Evolutionary conservation across 2,797 vertebrate genomes (phyloP).

Genomic region (Brachymystax lenok): DNA sequence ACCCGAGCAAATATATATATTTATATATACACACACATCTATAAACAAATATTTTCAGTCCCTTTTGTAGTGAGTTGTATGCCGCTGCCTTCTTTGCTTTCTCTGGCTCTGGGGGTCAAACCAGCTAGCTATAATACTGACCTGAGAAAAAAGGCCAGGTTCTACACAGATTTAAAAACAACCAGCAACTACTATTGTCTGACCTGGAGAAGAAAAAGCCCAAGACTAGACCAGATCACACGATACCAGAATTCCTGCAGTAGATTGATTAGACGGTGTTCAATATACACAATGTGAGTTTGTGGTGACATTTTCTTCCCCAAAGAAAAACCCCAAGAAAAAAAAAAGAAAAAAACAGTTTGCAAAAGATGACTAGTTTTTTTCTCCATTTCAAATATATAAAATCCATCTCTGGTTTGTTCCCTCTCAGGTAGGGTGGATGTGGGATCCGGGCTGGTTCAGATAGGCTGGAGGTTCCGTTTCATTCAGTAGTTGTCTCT

Average conservation of each 20-base stretch:
- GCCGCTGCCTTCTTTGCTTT: conserved; percentile 38
- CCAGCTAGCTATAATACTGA: conserved; percentile 59
- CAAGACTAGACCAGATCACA: conserved; percentile 32
- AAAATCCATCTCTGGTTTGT: conserved; percentile 58
- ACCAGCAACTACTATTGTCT: conserved; percentile 30
- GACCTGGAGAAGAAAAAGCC: conserved; percentile 7
- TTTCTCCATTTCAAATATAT: conserved; percentile 52
- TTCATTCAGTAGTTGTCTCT: conserved; percentile 11
- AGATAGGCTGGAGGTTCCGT: conserved; percentile 20
- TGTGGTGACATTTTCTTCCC: conserved; percentile 23
- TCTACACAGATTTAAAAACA: conserved; percentile 37
- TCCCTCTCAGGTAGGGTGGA: conserved; percentile 25
- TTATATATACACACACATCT: conserved; percentile 45
- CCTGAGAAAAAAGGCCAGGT: conserved; percentile 54
- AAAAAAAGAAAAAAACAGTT: conserved; percentile 12
- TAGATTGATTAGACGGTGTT: conserved; percentile 41
- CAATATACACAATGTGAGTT: conserved; percentile 21
- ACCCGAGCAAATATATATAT: conserved; percentile 52
- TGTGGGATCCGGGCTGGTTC: conserved; percentile 4
- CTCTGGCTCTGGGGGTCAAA: conserved; percentile 33
- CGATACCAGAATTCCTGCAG: conserved; percentile 40
- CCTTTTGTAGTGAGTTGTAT: conserved; percentile 47
- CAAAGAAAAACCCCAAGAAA: conserved; percentile 20
- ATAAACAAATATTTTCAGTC: conserved; percentile 59
- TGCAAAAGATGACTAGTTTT: conserved; percentile 15